Conservation (phyloP, 1,140 invertebrate species). For the Pteromalus puparum region DNA sequence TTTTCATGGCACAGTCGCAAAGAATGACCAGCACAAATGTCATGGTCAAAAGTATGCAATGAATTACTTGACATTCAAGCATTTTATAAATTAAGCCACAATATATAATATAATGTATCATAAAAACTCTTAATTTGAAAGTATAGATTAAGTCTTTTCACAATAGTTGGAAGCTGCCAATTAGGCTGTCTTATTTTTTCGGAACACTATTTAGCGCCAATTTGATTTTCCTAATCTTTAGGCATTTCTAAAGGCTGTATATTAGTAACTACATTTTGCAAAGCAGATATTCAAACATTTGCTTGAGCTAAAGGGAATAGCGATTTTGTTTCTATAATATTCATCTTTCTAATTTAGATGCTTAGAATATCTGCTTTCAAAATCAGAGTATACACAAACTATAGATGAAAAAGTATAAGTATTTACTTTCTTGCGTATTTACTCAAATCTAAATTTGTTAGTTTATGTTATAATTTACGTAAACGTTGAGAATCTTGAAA, state of each 20-base stretch:
- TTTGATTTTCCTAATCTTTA: constrained; percentile 13
- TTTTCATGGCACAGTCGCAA: constrained; percentile 26
- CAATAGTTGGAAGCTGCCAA: constrained; percentile 33
- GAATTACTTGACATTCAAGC: constrained; percentile 21
- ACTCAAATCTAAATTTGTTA: neutral
- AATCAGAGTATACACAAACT: neutral
- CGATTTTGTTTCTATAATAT: neutral
- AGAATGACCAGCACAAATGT: constrained; percentile 5
- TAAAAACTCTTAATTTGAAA: constrained; percentile 13
- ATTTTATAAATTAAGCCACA: constrained; percentile 4
- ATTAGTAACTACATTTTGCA: neutral
- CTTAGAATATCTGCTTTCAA: constrained; percentile 36
- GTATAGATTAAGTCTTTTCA: constrained; percentile 39
- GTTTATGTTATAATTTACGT: neutral
- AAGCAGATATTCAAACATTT: constrained; percentile 38
- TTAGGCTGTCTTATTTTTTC: constrained; percentile 3
- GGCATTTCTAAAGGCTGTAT: neutral
- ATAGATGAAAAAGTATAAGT: neutral
- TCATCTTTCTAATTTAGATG: constrained; percentile 5
- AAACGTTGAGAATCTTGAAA: too few species aligned
- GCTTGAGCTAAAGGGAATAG: neutral
- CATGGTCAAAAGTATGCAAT: constrained; percentile 10
- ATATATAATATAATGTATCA: constrained; percentile 19
- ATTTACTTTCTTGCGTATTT: neutral
- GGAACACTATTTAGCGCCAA: constrained; percentile 25